Evolutionary conservation across 1,140 invertebrate genomes (phyloP), one percentile per base, ranked within the genome.

Genomic region (Monochamus saltuarius): DNA sequence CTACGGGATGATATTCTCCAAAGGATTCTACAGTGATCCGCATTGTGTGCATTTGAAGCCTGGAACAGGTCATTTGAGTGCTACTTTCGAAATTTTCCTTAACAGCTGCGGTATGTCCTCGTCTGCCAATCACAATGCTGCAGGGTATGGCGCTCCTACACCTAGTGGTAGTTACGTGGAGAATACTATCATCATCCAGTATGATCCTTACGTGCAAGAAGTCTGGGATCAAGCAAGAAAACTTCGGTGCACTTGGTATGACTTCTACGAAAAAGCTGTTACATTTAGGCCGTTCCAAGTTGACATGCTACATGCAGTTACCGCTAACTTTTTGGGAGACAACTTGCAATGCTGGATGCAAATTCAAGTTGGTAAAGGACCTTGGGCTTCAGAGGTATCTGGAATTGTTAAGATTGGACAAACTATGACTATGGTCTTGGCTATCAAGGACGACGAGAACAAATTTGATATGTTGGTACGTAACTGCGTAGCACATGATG

Each of bases 341-440:
- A 96, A 96, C 77, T 80, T 96, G 52, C 92, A 95, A 75, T 96
- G 93, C 76, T 96, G 93, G 93, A 95, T 95, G 92, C 93, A 95
- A 77, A 95, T 96, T 63, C 93, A 96, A 77, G 91, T 94, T 16
- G 94, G 94, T 22, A 95, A 94, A 75, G 93, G 94, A 54, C 94
- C 94, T 0, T 96, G 92, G 92, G 92, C 94, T 16, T 93, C 90
- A 4, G 94, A 96, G 79, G 94, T 96, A 0, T 92, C 91, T 0
- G 94, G 94, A 37, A 95, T 96, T 66, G 93, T 96, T 0, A 95
- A 95, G 78, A 96, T 96, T 58, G 94, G 94, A 8, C 93, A 96
- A 75, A 96, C 93, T 0, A 95, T 96, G 93, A 96, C 93, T 0
- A 95, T 96, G 92, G 93, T 95, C 1, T 77, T 96, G 46, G 94